Evolutionary conservation across 2,113 vertebrate species (phyloP).

Genomic region (Tursiops truncatus): DNA sequence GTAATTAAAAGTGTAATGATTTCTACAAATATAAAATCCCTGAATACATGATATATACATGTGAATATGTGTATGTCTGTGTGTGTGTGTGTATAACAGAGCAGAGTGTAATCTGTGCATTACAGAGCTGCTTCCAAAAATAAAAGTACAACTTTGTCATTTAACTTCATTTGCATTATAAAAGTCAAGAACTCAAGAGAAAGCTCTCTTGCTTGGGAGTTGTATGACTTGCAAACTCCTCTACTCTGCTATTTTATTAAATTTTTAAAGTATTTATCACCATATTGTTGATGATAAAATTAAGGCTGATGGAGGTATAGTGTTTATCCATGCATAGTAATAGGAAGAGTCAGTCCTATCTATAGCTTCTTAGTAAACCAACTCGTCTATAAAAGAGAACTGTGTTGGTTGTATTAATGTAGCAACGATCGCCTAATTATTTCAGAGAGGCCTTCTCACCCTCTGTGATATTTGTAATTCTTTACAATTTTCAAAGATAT

Average conservation of each 20-base stretch:
- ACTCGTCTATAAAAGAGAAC: neutral
- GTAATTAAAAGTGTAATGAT: neutral
- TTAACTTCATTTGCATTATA: neutral
- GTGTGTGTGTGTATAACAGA: neutral
- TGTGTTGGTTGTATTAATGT: accelerated
- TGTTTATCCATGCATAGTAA: neutral
- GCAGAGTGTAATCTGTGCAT: neutral
- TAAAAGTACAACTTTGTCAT: neutral
- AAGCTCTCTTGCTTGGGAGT: neutral
- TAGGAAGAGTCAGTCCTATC: neutral
- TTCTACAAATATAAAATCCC: neutral
- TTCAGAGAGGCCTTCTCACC: neutral
- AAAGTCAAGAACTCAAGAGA: neutral
- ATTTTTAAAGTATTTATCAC: neutral
- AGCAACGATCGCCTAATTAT: neutral
- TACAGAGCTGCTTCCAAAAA: neutral
- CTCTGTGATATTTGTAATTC: neutral
- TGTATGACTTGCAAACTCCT: neutral
- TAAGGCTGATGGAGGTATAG: neutral
- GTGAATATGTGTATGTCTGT: neutral
- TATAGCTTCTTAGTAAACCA: neutral
- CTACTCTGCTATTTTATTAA: neutral
- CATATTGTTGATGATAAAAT: neutral
- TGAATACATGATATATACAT: neutral
- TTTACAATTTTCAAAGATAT: neutral